Base-by-base conservation (phyloP, 2,888 invertebrate genomes). In the Drosophila mayaguana region DNA sequence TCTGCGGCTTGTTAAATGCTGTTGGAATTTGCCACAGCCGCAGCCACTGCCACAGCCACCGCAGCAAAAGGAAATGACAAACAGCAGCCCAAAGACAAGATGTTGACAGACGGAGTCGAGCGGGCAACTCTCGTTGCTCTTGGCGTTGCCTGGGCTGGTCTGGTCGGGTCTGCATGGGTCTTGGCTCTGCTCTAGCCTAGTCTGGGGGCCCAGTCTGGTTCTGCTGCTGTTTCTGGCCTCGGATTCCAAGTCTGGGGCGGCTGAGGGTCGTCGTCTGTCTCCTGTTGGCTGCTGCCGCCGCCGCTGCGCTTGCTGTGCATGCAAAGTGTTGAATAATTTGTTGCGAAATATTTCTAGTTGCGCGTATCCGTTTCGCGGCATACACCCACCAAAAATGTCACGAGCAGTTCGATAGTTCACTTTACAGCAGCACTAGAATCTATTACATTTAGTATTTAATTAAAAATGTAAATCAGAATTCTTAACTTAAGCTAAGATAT, bases 311-410 rank as follows among this genome's bases (percentile, higher is more conserved):
- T 65, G 72, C 70, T 83, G 81, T 73, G 78, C 81, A 90, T 90
- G 90, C 90, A 90, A 90, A 90, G 89, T 90, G 90, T 90, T 90
- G 90, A 90, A 89, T 90, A 90, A 90, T 90, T 90, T 90, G 90
- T 90, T 89, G 88, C 76, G 88, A 90, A 90, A 89, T 90, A 89
- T 88, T 90, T 90, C 86, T 75, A 88, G 89, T 81, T 83, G 80
- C 81, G 70, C 78, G 80, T 68, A 78, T 78, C 75, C 65, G 75
- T 66, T 75, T 53, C 65, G 75, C 67, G 34, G 50, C 40, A 63
- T 53, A 16, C 83, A 84, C 78, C 86, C 4, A 16, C 62, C 86
- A 68, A 78, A 69, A 11, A 3, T 50, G 78, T 70, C 80, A n/a
- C 8, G 43, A 40, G 2, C n/a, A 12, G 20, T 18, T 20, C 46